Evolutionary conservation across 2,113 vertebrate species (phyloP), one percentile per base, ranked within the genome.

Genomic region (Cyphomyrus plagiostoma): DNA sequence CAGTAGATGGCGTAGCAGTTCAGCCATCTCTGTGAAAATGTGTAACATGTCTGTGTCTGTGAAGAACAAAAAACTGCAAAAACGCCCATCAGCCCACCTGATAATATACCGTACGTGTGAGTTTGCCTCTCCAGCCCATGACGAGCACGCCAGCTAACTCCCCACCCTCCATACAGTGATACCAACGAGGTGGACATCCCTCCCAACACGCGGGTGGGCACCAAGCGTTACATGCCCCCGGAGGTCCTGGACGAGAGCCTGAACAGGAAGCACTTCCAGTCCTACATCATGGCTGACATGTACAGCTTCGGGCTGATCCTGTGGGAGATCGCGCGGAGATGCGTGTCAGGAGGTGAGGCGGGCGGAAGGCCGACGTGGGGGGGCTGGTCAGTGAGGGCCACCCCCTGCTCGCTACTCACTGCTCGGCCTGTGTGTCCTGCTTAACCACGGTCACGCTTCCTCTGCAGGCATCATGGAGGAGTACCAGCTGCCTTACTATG

Each of bases 261-360:
- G 92, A 98, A 99, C 21, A 95, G 97, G 80, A 98, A 96, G 89
- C 98, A 99, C 89, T 99, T 99, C 56, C 98, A 99, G 94, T 99
- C 98, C 0, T 99, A 98, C 93, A 99, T 99, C 94, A 99, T 98
- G 98, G 98, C 98, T 0, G 98, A 99, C 93, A 98, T 99, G 97
- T 99, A 99, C 94, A 99, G 98, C 91, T 99, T 99, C 86, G 98
- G 98, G 35, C 98, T 99, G 66, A 99, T 99, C 92, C 97, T 99
- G 13, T 99, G 98, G 98, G 98, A 99, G 94, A 95, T 99, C 9
- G 97, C 97, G 1, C 95, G 98, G 82, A 96, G 98, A 92, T 98
- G 98, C 88, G 96, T 99, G 86, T 99, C 98, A 3, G 98, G 98
- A 97, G 98, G 98, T 99, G 94, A 95, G 93, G 30, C 53, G 13